These are phyloP conservation scores for Flexamia atlantica DNA, from an alignment of 2,888 invertebrate genomes.

Conservation along the genomic window DNA sequence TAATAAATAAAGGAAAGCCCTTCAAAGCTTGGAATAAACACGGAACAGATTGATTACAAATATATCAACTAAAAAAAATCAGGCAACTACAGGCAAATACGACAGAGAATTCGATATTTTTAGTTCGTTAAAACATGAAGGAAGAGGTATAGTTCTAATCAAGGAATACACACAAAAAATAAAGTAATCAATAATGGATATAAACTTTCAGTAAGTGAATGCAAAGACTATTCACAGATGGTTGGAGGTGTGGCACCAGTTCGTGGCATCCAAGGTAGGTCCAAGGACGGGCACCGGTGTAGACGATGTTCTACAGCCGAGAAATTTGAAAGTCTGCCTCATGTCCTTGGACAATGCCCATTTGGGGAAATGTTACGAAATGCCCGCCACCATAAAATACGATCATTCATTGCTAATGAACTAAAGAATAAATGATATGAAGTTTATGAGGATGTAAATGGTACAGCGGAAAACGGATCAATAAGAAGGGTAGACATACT, in stretches of 20 bases:
- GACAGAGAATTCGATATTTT: background rate
- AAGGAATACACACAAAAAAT: background rate
- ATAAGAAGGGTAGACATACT: background rate
- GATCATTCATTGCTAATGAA: background rate
- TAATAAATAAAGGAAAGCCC: background rate
- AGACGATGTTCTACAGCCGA: conserved; percentile 18
- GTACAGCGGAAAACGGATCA: background rate
- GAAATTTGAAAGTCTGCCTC: background rate
- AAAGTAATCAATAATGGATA: background rate
- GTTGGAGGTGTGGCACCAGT: conserved; percentile 30
- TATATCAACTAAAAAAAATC: background rate
- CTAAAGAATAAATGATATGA: background rate
- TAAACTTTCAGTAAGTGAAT: background rate
- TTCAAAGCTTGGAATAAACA: background rate
- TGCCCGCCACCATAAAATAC: background rate
- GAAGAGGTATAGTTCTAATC: background rate
- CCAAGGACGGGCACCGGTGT: conserved; percentile 31
- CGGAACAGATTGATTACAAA: background rate
- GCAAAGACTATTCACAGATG: background rate
- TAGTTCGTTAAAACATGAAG: background rate
- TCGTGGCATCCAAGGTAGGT: conserved; percentile 13
- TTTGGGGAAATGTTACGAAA: background rate
- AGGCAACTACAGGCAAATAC: background rate
- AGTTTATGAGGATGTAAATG: background rate
- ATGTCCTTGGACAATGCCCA: conserved; percentile 26